A percentile compares a stretch with the other conserved stretches of the same genome.
These are phyloP conservation scores for Horisme vitalbata DNA, from an alignment of 2,888 invertebrate genomes.

Conservation along the genomic window DNA sequence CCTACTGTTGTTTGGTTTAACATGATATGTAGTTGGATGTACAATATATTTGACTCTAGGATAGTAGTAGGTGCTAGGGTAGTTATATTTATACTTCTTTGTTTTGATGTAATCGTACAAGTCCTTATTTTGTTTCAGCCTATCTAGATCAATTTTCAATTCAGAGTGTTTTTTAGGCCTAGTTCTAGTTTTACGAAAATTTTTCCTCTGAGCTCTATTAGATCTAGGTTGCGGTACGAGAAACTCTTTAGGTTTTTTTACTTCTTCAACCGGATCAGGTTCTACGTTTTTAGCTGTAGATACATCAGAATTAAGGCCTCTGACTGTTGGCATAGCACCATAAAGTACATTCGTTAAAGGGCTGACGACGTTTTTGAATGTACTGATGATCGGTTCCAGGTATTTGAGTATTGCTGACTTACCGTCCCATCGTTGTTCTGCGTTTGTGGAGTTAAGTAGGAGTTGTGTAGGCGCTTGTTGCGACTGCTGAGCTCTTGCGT, in stretches of 20 bases:
- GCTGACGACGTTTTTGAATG: slow-evolving; percentile 62
- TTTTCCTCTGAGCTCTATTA: slow-evolving; percentile 70
- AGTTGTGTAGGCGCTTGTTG: slow-evolving; percentile 72
- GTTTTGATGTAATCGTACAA: slow-evolving; percentile 71
- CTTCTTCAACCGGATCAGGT: slow-evolving; percentile 50
- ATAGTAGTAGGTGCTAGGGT: slow-evolving; percentile 70
- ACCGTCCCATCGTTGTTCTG: slow-evolving; percentile 79
- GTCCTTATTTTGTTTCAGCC: slow-evolving; percentile 71
- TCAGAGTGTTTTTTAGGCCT: slow-evolving; percentile 70
- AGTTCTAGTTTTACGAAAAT: slow-evolving; percentile 51
- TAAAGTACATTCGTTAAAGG: slow-evolving; percentile 72
- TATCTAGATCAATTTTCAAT: slow-evolving; percentile 67
- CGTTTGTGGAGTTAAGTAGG: slow-evolving; percentile 69
- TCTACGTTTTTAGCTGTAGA: slow-evolving; percentile 59
- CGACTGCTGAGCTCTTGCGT: slow-evolving; percentile 78
- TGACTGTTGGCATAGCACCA: slow-evolving; percentile 70
- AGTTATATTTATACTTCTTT: slow-evolving; percentile 75
- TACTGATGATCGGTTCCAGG: slow-evolving; percentile 70
- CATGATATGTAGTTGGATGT: slow-evolving; percentile 57
- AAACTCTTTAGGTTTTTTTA: slow-evolving; percentile 64
- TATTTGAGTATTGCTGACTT: slow-evolving; percentile 75
- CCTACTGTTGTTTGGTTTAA: slow-evolving; percentile 60
- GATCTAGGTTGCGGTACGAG: slow-evolving; percentile 69
- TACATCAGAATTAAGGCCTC: slow-evolving; percentile 68
- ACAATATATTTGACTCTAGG: slow-evolving; percentile 70